Conservation (phyloP, 2,113 vertebrate genomes). For the Caranx ignobilis region DNA sequence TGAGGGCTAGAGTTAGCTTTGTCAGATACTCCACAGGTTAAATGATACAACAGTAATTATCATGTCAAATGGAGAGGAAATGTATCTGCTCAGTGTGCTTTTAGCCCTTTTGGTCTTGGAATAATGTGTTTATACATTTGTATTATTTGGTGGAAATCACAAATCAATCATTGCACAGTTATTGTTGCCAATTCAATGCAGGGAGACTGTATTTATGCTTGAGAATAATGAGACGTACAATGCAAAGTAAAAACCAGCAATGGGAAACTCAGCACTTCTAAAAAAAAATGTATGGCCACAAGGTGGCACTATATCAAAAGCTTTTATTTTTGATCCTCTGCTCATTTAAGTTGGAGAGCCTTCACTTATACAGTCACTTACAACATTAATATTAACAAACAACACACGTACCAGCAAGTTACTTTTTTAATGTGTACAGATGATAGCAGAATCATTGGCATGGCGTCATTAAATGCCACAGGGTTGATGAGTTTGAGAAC, state of each 20-base stretch:
- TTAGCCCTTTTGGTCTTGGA: slow-evolving; percentile 2
- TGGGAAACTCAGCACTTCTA: not conserved
- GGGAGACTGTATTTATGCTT: slow-evolving; percentile 13
- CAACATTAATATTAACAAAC: slow-evolving; percentile 4
- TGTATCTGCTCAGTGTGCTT: slow-evolving; percentile 3
- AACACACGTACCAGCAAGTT: slow-evolving; percentile 12
- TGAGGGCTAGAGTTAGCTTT: slow-evolving; percentile 41
- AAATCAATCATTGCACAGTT: slow-evolving; percentile 28
- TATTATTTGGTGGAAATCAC: slow-evolving; percentile 2
- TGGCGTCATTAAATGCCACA: not conserved
- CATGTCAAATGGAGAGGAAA: slow-evolving; percentile 1
- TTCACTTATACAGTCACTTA: not conserved
- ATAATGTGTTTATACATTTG: slow-evolving; percentile 21
- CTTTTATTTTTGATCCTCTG: slow-evolving; percentile 15
- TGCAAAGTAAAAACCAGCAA: slow-evolving; percentile 29
- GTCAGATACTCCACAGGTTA: not conserved
- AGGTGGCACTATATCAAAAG: slow-evolving; percentile 68
- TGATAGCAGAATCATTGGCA: not conserved
- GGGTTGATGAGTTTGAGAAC: not conserved
- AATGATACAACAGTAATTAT: not conserved
- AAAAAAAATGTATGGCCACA: slow-evolving; percentile 47
- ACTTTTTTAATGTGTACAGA: slow-evolving; percentile 1
- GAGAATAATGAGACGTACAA: slow-evolving; percentile 25
- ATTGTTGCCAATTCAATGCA: slow-evolving; percentile 30
- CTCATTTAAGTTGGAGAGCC: not conserved